These are phyloP conservation scores for Vultur gryphus DNA, from an alignment of 2,797 vertebrate species.

Conservation along the genomic window DNA sequence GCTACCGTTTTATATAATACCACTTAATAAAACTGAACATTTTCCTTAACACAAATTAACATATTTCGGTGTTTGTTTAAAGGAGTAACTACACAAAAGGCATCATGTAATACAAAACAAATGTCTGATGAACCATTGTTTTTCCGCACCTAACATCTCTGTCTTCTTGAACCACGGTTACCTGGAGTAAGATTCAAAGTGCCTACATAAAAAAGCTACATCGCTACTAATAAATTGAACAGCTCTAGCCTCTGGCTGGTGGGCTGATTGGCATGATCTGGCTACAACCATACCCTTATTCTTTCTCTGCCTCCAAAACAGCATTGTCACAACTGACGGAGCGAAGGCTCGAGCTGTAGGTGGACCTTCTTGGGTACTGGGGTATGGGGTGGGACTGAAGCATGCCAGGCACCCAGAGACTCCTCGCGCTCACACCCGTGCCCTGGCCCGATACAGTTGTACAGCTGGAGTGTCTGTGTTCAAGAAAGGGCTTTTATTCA, in stretches of 20 bases:
- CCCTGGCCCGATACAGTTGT: not conserved
- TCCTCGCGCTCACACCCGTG: accelerated
- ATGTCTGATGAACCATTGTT: not conserved
- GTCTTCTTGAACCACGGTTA: not conserved
- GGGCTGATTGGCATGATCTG: not conserved
- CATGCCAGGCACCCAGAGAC: not conserved
- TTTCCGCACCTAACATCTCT: not conserved
- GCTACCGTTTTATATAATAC: not conserved
- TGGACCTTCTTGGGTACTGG: accelerated
- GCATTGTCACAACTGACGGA: not conserved
- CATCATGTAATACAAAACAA: not conserved
- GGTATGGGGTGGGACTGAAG: not conserved
- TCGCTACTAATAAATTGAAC: not conserved
- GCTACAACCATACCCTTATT: not conserved
- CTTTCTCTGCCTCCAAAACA: not conserved
- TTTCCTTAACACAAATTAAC: not conserved
- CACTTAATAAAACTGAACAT: not conserved
- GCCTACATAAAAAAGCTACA: not conserved
- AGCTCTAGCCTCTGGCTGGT: not conserved
- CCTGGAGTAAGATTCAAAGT: not conserved
- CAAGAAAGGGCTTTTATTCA: not conserved
- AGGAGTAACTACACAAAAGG: not conserved
- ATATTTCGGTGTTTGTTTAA: not conserved
- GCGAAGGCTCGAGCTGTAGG: not conserved
- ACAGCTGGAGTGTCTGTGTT: not conserved